These are phyloP conservation scores for Acestrorhynchus altus DNA, from an alignment of 2,797 vertebrate genomes.

Conservation along the genomic window DNA sequence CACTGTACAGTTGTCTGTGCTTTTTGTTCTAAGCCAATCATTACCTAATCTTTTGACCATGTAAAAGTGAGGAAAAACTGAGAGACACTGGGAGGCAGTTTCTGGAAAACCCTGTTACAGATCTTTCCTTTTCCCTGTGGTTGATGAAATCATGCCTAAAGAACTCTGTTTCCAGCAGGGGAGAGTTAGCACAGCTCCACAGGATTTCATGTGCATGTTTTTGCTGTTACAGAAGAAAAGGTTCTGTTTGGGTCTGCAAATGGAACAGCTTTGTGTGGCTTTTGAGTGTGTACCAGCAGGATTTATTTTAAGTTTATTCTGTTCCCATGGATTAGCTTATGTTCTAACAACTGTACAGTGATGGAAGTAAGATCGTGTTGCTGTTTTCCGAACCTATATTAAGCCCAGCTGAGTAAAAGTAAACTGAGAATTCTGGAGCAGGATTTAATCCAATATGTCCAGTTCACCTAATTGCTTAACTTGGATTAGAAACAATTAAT, in stretches of 20 bases:
- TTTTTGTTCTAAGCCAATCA: neutral
- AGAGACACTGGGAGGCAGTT: neutral
- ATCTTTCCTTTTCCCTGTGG: conserved; percentile 18
- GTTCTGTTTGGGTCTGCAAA: neutral
- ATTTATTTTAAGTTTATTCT: neutral
- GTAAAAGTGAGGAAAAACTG: conserved; percentile 12
- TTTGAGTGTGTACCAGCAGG: neutral
- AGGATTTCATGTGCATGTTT: neutral
- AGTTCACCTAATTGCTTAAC: neutral
- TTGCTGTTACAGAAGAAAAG: neutral
- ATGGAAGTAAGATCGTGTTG: neutral
- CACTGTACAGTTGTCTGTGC: no score
- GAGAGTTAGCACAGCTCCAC: neutral
- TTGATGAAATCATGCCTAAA: conserved; percentile 39
- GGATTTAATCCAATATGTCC: neutral
- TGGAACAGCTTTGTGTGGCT: neutral
- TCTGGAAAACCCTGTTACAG: neutral
- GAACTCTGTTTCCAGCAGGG: conserved; percentile 2
- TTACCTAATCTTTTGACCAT: neutral
- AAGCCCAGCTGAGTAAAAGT: neutral
- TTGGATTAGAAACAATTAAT: neutral
- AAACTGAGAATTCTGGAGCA: no score
- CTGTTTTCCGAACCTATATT: neutral
- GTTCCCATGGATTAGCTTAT: neutral
- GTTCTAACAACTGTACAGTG: neutral